These are phyloP conservation scores for Sander vitreus DNA, from an alignment of 2,113 vertebrate genomes.

Conservation along the genomic window DNA sequence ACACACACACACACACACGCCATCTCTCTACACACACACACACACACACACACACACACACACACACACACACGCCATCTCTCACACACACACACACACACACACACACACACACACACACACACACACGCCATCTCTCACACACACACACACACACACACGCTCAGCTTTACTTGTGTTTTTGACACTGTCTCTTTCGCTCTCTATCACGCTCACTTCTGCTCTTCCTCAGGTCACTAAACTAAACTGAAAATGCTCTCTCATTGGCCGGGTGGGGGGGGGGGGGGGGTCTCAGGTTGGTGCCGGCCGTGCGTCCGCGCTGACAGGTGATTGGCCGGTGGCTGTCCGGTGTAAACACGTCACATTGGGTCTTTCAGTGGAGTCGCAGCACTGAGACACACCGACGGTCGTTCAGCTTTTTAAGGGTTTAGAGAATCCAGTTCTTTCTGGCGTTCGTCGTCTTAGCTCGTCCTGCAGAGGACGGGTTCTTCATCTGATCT, in stretches of 20 bases:
- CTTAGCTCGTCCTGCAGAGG: too few species aligned
- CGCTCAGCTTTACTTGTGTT: not conserved
- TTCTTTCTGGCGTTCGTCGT: too few species aligned
- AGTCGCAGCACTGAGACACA: not conserved
- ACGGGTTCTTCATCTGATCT: too few species aligned
- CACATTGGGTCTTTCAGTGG: not conserved
- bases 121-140: not conserved
- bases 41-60: constrained; percentile 8
- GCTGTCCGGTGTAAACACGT: not conserved
- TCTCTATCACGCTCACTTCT: constrained; percentile 3
- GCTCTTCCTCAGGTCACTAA: not conserved
- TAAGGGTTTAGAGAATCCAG: not conserved
- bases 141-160: not conserved
- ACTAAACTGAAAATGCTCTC: not conserved
- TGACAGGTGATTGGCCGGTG: constrained; percentile 42
- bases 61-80: constrained; percentile 31
- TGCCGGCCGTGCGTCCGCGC: not conserved
- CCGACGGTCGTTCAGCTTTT: not conserved
- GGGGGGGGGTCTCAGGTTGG: not conserved
- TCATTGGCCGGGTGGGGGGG: constrained; percentile 26
- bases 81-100: not conserved
- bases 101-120: constrained; percentile 14
- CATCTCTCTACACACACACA: constrained; percentile 11
- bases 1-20: constrained; percentile 38
- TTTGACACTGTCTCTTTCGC: not conserved